Conservation (phyloP, 2,888 invertebrate species). For the Piscicola geometra region DNA sequence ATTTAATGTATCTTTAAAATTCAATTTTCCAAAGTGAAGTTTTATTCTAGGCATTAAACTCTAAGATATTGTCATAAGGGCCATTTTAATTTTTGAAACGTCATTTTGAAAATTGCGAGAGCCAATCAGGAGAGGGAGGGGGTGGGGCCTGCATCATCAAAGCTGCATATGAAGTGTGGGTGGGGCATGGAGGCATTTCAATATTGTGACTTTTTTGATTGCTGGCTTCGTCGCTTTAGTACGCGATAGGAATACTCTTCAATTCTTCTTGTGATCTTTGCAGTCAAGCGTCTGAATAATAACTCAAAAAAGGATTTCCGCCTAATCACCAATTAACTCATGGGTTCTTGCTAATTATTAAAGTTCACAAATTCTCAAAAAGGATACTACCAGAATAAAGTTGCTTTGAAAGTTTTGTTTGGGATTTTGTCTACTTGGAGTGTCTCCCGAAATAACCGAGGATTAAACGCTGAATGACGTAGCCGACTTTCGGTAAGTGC, state of each 20-base stretch:
- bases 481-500: slow-evolving; percentile 18
- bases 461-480: neutral
- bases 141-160: neutral
- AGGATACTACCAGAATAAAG: neutral
- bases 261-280: slow-evolving; percentile 10
- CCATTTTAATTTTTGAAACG: slow-evolving; percentile 14
- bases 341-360: neutral
- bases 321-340: neutral
- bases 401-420: neutral
- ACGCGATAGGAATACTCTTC: slow-evolving; percentile 16
- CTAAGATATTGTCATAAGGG: neutral
- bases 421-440: neutral
- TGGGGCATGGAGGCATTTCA: neutral
- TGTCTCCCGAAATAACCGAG: neutral
- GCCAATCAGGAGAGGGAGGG: neutral
- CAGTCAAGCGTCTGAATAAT: neutral
- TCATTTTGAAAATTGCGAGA: neutral
- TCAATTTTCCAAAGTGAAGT: slow-evolving; percentile 11
- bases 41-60: slow-evolving; percentile 3
- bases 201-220: slow-evolving; percentile 15
- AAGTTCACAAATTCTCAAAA: neutral
- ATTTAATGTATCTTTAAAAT: slow-evolving; percentile 2
- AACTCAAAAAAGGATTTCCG: neutral
- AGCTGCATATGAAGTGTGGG: slow-evolving; percentile 1
- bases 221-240: slow-evolving; percentile 1